A percentile compares a stretch with the other conserved stretches of the same genome.
phyloP scores from a whole-genome alignment of 2,888 invertebrate species.

The Harpalus rubripes region DNA sequence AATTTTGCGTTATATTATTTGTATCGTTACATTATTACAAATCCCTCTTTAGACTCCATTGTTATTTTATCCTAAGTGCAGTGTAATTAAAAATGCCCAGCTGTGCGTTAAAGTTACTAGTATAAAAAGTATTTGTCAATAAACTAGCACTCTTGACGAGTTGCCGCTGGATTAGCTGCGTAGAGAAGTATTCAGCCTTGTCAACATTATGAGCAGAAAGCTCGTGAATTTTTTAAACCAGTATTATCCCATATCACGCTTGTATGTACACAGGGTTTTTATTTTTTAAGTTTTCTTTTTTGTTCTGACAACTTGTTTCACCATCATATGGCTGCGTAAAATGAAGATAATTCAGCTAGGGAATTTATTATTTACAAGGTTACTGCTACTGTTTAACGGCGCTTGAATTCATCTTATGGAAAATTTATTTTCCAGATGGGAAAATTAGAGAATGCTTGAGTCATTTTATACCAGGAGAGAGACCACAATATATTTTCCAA shows the following conservation, averaged over 20 bases:
- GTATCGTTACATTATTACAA: no score
- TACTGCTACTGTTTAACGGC: slow-evolving; percentile 11
- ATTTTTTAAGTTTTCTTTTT: slow-evolving; percentile 34
- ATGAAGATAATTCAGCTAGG: slow-evolving; percentile 9
- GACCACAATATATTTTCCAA: neutral
- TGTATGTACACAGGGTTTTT: slow-evolving; percentile 27
- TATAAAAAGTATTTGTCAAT: slow-evolving; percentile 25
- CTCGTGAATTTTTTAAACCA: slow-evolving; percentile 17
- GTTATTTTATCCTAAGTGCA: no score
- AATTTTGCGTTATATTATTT: no score
- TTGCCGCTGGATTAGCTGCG: slow-evolving; percentile 12
- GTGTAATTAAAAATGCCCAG: no score
- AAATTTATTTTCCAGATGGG: neutral
- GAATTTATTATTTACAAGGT: slow-evolving; percentile 36
- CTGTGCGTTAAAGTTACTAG: no score
- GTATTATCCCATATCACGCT: slow-evolving; percentile 10
- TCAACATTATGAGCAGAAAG: slow-evolving; percentile 34
- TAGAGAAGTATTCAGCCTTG: slow-evolving; percentile 18
- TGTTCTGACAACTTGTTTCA: slow-evolving; percentile 31
- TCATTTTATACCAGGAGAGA: neutral
- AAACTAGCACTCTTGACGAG: slow-evolving; percentile 1
- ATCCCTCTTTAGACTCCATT: no score
- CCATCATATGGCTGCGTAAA: slow-evolving; percentile 9
- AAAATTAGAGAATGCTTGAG: neutral
- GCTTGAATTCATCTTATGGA: neutral